Conservation (phyloP, 2,797 vertebrate genomes). For the Gambusia yucatana region DNA sequence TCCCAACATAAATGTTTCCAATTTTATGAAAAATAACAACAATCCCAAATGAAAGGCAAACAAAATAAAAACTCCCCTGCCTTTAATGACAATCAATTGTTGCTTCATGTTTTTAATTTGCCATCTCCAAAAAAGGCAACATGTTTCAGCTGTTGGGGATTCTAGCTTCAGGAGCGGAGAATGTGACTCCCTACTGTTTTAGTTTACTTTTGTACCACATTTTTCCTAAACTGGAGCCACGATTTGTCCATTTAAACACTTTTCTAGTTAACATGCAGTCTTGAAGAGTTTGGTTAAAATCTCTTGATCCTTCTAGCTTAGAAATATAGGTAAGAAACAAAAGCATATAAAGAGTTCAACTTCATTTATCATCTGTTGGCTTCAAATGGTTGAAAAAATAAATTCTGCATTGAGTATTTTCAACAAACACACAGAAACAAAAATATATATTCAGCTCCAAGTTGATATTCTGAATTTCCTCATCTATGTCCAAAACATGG, state of each 20-base stretch:
- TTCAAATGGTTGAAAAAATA: slow-evolving; percentile 19
- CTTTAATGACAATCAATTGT: slow-evolving; percentile 20
- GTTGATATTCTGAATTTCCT: slow-evolving; percentile 30
- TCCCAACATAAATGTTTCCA: slow-evolving; percentile 21
- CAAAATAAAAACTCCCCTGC: slow-evolving; percentile 20
- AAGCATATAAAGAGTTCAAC: slow-evolving; percentile 49
- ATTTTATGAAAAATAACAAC: slow-evolving; percentile 52
- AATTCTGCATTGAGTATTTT: slow-evolving; percentile 7
- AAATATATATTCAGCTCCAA: slow-evolving; percentile 26
- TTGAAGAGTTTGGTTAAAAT: slow-evolving; percentile 46
- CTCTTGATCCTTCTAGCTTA: slow-evolving; percentile 41
- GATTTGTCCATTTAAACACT: slow-evolving; percentile 35
- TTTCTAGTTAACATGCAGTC: slow-evolving; percentile 28
- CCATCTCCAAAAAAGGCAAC: slow-evolving; percentile 37
- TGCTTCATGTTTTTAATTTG: slow-evolving; percentile 28
- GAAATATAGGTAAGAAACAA: slow-evolving; percentile 49
- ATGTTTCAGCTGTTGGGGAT: slow-evolving; percentile 45
- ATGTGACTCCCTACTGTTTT: slow-evolving; percentile 39
- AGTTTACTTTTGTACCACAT: slow-evolving; percentile 28
- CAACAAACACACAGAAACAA: slow-evolving; percentile 11
- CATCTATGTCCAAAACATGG: slow-evolving; percentile 12
- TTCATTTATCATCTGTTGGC: slow-evolving; percentile 34
- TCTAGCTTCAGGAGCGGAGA: slow-evolving; percentile 32
- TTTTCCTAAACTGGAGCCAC: slow-evolving; percentile 26
- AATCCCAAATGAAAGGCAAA: slow-evolving; percentile 31